phyloP scores from a whole-genome alignment of 2,797 vertebrate genomes.

The Hirundo rustica region DNA sequence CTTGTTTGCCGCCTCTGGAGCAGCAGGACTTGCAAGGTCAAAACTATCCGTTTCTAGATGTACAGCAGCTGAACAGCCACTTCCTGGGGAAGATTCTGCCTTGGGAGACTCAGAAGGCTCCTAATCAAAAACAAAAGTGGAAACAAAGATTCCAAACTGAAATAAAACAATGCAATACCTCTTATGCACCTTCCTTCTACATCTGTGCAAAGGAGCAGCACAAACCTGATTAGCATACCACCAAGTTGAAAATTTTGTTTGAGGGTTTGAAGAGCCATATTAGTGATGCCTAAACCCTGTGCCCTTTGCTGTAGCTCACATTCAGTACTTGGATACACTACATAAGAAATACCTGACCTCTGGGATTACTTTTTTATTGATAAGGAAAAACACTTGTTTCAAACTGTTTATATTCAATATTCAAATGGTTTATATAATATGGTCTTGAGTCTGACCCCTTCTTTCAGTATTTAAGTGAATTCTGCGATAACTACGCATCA shows the following conservation, averaged over 20 bases:
- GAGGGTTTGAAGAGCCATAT: not conserved
- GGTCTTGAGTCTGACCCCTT: not conserved
- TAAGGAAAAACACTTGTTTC: not conserved
- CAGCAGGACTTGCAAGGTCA: not conserved
- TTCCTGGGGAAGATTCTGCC: not conserved
- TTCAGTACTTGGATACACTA: not conserved
- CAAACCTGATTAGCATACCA: not conserved
- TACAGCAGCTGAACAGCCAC: not conserved
- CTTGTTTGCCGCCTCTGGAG: not conserved
- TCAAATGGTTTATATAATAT: not conserved
- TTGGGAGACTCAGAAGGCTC: conserved; percentile 41
- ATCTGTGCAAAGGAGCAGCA: not conserved
- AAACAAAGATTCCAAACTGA: not conserved
- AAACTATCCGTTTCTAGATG: not conserved
- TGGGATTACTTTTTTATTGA: not conserved
- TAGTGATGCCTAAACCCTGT: not conserved
- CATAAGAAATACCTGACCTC: not conserved
- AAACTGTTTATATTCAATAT: not conserved
- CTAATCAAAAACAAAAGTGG: conserved; percentile 53
- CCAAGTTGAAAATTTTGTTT: not conserved
- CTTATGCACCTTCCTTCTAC: not conserved
- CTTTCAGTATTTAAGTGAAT: not conserved
- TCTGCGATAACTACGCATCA: not conserved
- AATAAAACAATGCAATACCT: not conserved
- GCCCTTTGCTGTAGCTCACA: not conserved